These are phyloP conservation scores for Paedocypris micromegethes DNA, from an alignment of 2,797 vertebrate genomes.

Conservation along the genomic window DNA sequence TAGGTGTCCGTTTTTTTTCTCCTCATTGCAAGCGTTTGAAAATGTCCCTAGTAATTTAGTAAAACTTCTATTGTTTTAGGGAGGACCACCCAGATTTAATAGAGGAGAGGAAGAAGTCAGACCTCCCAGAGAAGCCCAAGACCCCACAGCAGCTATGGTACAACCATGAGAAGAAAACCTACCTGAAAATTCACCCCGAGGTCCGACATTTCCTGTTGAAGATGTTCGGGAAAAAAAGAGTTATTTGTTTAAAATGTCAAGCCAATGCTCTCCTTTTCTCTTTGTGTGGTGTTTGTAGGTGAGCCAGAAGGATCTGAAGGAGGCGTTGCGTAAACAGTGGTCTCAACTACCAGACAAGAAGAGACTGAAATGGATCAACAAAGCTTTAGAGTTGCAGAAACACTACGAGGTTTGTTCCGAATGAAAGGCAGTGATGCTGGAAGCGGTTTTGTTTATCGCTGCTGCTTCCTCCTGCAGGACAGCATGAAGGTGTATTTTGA, in stretches of 20 bases:
- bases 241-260: background rate
- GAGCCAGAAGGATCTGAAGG: conserved; percentile 76
- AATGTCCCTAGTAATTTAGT: background rate
- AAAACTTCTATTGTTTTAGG: conserved; percentile 46
- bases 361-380: conserved; percentile 78
- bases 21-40: background rate
- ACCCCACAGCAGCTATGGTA: conserved; percentile 80
- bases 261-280: too few relatives aligned
- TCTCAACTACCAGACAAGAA: conserved; percentile 75
- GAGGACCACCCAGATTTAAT: conserved; percentile 74
- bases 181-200: conserved; percentile 74
- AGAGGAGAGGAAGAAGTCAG: conserved; percentile 72
- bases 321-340: conserved; percentile 74
- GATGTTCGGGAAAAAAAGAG: background rate
- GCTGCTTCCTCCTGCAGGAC: conserved; percentile 51
- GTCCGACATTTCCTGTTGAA: conserved; percentile 41
- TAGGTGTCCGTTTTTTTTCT: conserved; percentile 41
- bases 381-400: conserved; percentile 77
- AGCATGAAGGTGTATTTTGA: conserved; percentile 67
- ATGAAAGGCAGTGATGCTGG: background rate
- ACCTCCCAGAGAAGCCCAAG: conserved; percentile 75
- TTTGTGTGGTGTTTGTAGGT: conserved; percentile 56
- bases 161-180: conserved; percentile 78
- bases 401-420: conserved; percentile 65
- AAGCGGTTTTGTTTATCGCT: background rate